These are phyloP conservation scores for Pandemis heparana DNA, from an alignment of 2,888 invertebrate genomes.

Conservation along the genomic window DNA sequence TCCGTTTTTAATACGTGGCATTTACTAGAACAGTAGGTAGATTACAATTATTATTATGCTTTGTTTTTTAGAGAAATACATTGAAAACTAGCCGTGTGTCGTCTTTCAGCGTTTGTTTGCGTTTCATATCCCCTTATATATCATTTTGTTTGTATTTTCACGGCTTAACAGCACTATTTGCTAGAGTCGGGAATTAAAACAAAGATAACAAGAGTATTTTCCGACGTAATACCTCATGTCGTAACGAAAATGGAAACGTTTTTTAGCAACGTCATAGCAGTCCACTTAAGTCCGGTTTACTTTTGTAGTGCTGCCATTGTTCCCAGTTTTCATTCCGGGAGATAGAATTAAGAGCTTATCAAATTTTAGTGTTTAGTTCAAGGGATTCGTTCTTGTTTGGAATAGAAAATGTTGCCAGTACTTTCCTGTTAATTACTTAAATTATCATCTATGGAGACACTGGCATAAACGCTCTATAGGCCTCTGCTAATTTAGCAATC, in stretches of 20 bases:
- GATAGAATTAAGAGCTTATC: slow-evolving; percentile 3
- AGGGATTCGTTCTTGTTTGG: neutral
- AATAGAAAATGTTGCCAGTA: neutral
- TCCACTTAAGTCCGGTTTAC: neutral
- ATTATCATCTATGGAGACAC: neutral
- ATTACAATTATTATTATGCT: neutral
- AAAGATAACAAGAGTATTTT: neutral
- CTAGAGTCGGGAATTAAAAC: neutral
- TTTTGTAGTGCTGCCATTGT: neutral
- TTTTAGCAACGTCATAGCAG: neutral
- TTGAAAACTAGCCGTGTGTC: neutral
- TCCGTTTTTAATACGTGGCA: too few relatives aligned
- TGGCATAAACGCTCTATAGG: too few relatives aligned
- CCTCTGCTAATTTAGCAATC: too few relatives aligned
- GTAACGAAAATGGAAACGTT: slow-evolving; percentile 1
- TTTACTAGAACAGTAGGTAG: too few relatives aligned
- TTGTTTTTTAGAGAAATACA: neutral
- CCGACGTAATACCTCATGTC: neutral
- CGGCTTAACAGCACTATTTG: neutral
- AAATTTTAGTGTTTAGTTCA: neutral
- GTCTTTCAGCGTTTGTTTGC: neutral
- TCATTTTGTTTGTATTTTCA: too few relatives aligned
- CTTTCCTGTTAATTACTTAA: neutral
- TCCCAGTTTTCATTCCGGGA: neutral
- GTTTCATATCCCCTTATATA: neutral